A percentile compares a stretch with the other conserved stretches of the same genome.
phyloP scores from a whole-genome alignment of 2,113 vertebrate genomes.

The Ammospiza nelsoni region DNA sequence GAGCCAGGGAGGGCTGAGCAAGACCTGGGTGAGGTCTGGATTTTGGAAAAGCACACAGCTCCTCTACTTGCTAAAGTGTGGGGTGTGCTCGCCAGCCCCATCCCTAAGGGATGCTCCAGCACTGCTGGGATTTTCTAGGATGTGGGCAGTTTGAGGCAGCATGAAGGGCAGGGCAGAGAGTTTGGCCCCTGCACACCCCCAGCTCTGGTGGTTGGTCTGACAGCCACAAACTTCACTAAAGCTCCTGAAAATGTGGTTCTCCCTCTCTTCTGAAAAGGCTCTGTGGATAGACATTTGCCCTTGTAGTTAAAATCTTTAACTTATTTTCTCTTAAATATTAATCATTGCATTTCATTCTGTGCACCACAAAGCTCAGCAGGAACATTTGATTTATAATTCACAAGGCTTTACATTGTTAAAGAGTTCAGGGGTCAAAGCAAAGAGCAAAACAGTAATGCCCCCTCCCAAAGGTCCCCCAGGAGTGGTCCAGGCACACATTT shows the following conservation, averaged over 20 bases:
- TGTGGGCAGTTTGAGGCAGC: fast-evolving
- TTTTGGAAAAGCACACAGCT: not conserved
- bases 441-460: not conserved
- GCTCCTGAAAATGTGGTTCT: not conserved
- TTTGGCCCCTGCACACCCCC: not conserved
- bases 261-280: not conserved
- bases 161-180: not conserved
- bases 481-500: not conserved
- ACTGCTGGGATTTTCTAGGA: not conserved
- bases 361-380: conserved; percentile 55
- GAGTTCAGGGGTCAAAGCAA: not conserved
- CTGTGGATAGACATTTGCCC: conserved; percentile 12
- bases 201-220: not conserved
- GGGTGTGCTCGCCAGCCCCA: not conserved
- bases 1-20: not conserved
- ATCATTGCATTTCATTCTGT: conserved; percentile 59
- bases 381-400: conserved; percentile 35
- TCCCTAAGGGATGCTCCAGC: not conserved
- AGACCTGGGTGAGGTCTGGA: not conserved
- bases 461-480: not conserved
- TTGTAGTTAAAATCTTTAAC: conserved; percentile 40
- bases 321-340: conserved; percentile 71
- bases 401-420: conserved; percentile 34
- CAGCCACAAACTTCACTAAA: not conserved
- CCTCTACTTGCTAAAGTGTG: fast-evolving